Percentiles rank a stretch among this genome's conserved stretches.
phyloP scores from a whole-genome alignment of 2,113 vertebrate species.

The Quiscalus mexicanus region DNA sequence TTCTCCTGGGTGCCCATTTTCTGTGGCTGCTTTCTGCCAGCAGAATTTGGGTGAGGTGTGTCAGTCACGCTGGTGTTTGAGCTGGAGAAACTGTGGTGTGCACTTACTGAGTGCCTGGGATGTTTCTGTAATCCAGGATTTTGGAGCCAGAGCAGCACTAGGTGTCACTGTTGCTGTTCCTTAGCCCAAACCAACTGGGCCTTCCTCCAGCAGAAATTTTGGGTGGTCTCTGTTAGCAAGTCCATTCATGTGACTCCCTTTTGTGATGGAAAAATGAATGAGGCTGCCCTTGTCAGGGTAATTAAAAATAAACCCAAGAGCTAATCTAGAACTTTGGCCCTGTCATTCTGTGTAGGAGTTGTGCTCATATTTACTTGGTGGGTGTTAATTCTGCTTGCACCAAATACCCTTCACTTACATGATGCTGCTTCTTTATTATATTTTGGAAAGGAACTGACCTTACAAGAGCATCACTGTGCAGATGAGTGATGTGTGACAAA shows the following conservation, averaged over 20 bases:
- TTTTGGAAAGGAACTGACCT: neutral
- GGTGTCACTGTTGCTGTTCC: constrained; percentile 39
- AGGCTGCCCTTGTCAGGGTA: neutral
- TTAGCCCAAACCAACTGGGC: neutral
- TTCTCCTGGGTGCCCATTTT: neutral
- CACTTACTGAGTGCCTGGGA: rapidly evolving
- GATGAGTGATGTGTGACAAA: neutral
- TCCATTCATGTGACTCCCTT: neutral
- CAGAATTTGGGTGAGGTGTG: neutral
- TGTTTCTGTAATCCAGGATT: neutral
- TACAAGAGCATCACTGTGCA: neutral
- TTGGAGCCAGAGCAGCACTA: neutral
- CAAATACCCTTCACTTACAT: neutral
- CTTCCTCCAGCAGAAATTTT: neutral
- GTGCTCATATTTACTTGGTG: neutral
- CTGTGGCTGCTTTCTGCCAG: neutral
- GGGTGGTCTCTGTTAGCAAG: neutral
- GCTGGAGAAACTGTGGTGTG: neutral
- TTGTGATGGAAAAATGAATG: neutral
- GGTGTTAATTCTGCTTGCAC: neutral
- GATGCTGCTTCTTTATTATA: neutral
- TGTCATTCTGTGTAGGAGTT: neutral
- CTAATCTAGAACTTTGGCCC: neutral
- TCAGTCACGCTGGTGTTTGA: no score
- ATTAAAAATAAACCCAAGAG: neutral